phyloP scores from a whole-genome alignment of 2,113 vertebrate species.

The Riparia riparia region DNA sequence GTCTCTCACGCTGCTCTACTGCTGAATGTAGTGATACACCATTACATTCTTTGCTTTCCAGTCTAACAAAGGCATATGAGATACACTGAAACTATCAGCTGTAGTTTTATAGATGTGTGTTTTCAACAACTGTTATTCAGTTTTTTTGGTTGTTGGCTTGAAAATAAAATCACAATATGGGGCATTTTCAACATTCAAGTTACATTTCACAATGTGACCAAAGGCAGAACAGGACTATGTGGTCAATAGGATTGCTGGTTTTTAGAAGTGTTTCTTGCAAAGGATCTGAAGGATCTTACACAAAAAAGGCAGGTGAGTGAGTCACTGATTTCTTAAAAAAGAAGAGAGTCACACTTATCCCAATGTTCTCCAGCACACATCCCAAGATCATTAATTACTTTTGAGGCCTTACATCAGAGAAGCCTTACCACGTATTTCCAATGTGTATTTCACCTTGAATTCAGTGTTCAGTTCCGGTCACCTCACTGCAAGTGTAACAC shows the following conservation, averaged over 20 bases:
- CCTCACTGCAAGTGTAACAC: neutral
- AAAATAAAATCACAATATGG: neutral
- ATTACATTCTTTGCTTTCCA: neutral
- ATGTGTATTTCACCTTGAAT: neutral
- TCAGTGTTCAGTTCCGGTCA: neutral
- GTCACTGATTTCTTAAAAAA: neutral
- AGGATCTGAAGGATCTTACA: neutral
- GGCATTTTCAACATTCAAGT: neutral
- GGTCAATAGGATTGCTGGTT: neutral
- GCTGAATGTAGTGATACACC: neutral
- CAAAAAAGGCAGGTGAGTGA: neutral
- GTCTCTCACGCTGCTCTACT: neutral
- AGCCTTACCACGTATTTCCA: neutral
- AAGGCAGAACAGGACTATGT: neutral
- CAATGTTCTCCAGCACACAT: neutral
- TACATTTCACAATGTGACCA: fast-evolving
- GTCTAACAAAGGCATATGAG: neutral
- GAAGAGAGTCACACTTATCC: neutral
- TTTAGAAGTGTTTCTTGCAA: neutral
- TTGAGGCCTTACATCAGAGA: neutral
- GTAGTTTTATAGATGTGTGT: neutral
- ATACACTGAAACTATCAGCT: neutral
- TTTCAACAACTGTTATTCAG: neutral
- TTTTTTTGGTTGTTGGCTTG: neutral
- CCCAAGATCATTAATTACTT: neutral